Percentiles rank a stretch among this genome's conserved stretches.
phyloP scores from a whole-genome alignment of 2,888 invertebrate species.

The Eurytoma californica region DNA sequence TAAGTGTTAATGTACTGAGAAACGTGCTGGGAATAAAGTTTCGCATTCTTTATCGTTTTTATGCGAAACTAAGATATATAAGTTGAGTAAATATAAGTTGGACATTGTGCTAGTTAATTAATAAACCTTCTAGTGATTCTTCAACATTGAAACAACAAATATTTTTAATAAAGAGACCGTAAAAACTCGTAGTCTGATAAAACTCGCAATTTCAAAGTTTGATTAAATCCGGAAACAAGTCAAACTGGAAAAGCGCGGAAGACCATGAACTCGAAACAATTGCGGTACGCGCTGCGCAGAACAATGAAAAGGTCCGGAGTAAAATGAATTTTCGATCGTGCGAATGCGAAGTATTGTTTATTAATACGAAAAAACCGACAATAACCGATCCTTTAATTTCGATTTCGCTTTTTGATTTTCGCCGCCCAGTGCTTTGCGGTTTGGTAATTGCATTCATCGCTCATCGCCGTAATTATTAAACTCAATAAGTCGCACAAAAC shows the following conservation, averaged over 20 bases:
- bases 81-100: too few species aligned
- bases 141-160: too few species aligned
- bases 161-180: too few species aligned
- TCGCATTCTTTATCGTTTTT: too few species aligned
- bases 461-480: too few species aligned
- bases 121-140: too few species aligned
- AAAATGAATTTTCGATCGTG: slow-evolving; percentile 67
- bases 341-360: slow-evolving; percentile 39
- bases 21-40: too few species aligned
- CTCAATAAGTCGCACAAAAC: too few species aligned
- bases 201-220: not conserved
- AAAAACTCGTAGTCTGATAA: too few species aligned
- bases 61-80: too few species aligned
- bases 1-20: too few species aligned
- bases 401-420: slow-evolving; percentile 41
- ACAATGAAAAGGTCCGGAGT: not conserved
- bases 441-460: not conserved
- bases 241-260: not conserved
- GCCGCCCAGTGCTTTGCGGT: slow-evolving; percentile 3
- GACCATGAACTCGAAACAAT: slow-evolving; percentile 4
- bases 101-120: too few species aligned
- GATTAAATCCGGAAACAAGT: not conserved
- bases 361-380: slow-evolving; percentile 58
- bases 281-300: not conserved
- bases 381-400: slow-evolving; percentile 72